Base-by-base conservation (phyloP, 2,888 invertebrate species). In the Drosophila formosana region DNA sequence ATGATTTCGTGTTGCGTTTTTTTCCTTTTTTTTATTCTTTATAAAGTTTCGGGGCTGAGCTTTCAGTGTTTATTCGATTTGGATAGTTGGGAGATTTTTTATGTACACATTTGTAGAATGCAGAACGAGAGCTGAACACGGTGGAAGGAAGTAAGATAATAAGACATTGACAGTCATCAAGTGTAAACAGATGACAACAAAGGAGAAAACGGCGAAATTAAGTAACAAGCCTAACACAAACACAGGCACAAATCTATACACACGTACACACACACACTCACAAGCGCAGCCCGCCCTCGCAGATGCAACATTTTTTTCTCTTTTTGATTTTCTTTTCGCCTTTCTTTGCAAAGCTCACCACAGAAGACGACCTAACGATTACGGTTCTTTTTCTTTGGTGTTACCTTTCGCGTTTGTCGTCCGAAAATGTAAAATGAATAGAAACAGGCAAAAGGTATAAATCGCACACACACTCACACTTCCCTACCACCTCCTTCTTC, bases 321-420 rank as follows among this genome's bases (percentile, higher is more conserved):
- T 37, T 58, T 66, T 47, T 51, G 32, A 65, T 80, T 74, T 84
- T 66, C 66, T 70, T 73, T 80, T 51, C 53, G 55, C 72, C 58
- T 58, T 72, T 77, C 73, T 58, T 76, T 78, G 13, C 57, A 58
- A 49, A 67, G 60, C 66, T 56, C 68, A 55, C 64, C 69, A 55
- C 64, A 64, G 67, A 69, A 67, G 53, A 67, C 77, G n/a, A 37
- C 37, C n/a, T 4, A 37, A 37, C n/a, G 66, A 76, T 85, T 88
- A 89, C 86, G 76, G 78, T 88, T 88, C 78, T 80, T 84, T 89
- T 77, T 74, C 68, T 81, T 83, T 75, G 66, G 67, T 73, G 61
- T 79, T 77, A 73, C 75, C 75, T 79, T 85, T 78, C 86, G 74
- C 72, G 75, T 73, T 78, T 76, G 75, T 68, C 72, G 67, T 56